A percentile compares a stretch with the other conserved stretches of the same genome.
Evolutionary conservation across 2,113 vertebrate species (phyloP).

Genomic region (Glaucomys volans): DNA sequence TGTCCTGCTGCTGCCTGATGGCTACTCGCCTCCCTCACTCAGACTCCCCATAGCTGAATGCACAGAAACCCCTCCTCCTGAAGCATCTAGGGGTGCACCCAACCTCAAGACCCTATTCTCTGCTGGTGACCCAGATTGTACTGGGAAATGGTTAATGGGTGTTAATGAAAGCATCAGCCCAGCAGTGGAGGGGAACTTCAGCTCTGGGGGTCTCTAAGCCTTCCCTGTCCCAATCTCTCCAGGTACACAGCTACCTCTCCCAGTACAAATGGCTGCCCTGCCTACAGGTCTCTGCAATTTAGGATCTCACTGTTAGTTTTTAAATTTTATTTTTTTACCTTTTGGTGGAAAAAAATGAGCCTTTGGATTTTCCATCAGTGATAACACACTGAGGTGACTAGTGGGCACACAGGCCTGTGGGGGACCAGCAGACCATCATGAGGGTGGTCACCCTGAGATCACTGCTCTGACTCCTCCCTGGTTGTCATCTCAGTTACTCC

Average conservation of each 20-base stretch:
- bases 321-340: too few relatives aligned
- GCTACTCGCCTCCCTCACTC: not conserved
- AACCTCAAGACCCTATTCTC: not conserved
- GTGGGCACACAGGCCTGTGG: rapidly evolving
- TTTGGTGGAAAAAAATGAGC: not conserved
- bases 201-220: rapidly evolving
- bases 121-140: not conserved
- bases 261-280: too few relatives aligned
- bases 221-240: not conserved
- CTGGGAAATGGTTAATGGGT: not conserved
- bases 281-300: not conserved
- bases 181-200: not conserved
- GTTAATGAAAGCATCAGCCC: not conserved
- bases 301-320: not conserved
- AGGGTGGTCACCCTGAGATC: too few relatives aligned
- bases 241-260: not conserved
- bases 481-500: too few relatives aligned
- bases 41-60: not conserved
- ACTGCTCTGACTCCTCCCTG: rapidly evolving
- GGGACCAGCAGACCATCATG: rapidly evolving
- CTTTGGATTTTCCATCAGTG: not conserved
- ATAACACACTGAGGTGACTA: not conserved
- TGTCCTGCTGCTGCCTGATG: not conserved
- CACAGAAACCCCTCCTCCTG: not conserved
- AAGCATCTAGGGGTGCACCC: not conserved